These are phyloP conservation scores for Gonocerus acuteangulatus DNA, from an alignment of 2,888 invertebrate genomes.

Conservation along the genomic window DNA sequence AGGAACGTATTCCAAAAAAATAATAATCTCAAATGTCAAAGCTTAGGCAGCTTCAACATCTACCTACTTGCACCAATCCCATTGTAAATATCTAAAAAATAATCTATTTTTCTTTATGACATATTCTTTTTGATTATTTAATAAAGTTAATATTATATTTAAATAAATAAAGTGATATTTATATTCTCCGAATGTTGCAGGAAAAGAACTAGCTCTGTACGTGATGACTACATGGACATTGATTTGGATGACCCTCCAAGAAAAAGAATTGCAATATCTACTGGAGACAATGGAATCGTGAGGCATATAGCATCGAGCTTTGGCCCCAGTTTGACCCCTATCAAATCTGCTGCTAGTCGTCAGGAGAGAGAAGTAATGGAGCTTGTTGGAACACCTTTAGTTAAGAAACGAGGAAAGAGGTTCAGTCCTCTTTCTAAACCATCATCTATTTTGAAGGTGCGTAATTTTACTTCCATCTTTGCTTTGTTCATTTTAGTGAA, in stretches of 20 bases:
- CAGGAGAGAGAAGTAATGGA: conserved; percentile 18
- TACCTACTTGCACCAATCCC: too few relatives aligned
- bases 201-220: background rate
- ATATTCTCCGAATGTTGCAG: too few relatives aligned
- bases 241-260: conserved; percentile 4
- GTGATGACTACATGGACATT: background rate
- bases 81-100: too few relatives aligned
- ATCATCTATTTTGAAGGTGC: conserved; percentile 18
- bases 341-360: background rate
- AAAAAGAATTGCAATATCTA: background rate
- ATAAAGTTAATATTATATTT: too few relatives aligned
- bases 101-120: too few relatives aligned
- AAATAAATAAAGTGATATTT: too few relatives aligned
- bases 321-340: background rate
- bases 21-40: too few relatives aligned
- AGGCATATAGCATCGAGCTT: background rate
- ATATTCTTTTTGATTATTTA: too few relatives aligned
- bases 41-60: too few relatives aligned
- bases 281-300: background rate
- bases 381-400: conserved; percentile 21
- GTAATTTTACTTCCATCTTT: background rate
- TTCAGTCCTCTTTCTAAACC: conserved; percentile 12
- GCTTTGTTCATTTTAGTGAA: background rate
- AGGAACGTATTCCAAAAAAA: too few relatives aligned
- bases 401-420: conserved; percentile 8